Conservation (phyloP, 1,140 invertebrate genomes). For the Tetramorium parvispinum region DNA sequence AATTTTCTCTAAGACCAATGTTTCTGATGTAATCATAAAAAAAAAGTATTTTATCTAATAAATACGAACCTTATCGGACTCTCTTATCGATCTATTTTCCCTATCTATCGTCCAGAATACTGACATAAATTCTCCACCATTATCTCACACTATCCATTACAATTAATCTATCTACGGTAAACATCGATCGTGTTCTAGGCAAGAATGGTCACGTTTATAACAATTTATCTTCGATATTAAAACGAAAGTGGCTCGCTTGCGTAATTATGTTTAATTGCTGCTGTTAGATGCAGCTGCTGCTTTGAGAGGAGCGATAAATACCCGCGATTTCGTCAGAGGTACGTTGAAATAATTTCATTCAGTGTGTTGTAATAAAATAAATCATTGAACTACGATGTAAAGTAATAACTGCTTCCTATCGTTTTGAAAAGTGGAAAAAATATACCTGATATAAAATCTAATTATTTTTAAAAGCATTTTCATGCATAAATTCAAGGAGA, state of each 20-base stretch:
- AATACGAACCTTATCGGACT: neutral
- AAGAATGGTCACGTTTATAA: neutral
- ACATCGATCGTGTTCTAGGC: neutral
- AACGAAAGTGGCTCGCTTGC: neutral
- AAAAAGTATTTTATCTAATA: neutral
- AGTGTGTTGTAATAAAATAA: neutral
- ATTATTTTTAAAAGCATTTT: neutral
- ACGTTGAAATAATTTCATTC: slow-evolving; percentile 6
- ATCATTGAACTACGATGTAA: neutral
- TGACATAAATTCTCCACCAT: slow-evolving; percentile 7
- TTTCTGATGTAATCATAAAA: neutral
- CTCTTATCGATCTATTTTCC: neutral
- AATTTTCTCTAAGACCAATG: neutral
- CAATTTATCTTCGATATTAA: slow-evolving; percentile 40
- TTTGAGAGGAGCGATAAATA: slow-evolving; percentile 10
- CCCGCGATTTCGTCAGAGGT: neutral
- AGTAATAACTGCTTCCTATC: neutral
- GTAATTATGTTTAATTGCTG: slow-evolving; percentile 41
- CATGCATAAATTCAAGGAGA: neutral
- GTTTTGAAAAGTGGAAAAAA: neutral
- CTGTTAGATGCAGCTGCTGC: slow-evolving; percentile 40
- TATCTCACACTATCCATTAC: slow-evolving; percentile 10
- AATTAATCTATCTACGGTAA: slow-evolving; percentile 19
- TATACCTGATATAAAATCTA: neutral
- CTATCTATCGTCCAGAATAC: neutral